Evolutionary conservation across 2,797 vertebrate species (phyloP).

Genomic region (Kryptolebias ocellatus): DNA sequence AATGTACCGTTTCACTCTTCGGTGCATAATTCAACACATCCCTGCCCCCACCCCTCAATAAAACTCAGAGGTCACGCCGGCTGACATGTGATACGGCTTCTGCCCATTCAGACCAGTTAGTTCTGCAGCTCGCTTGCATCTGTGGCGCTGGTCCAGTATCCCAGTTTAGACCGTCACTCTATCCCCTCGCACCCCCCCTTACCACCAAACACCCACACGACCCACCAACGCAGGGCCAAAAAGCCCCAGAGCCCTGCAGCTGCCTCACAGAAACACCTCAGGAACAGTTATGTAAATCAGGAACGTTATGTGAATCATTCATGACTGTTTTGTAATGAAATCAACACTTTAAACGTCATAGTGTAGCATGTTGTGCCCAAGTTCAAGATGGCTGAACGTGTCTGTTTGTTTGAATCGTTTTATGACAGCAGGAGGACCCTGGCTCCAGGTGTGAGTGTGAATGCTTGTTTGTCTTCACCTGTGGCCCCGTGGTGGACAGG

Average conservation of each 20-base stretch:
- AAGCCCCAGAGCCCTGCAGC: constrained; percentile 47
- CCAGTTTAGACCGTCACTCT: constrained; percentile 72
- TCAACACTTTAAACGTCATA: no score
- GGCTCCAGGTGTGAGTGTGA: no score
- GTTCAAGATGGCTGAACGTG: neutral
- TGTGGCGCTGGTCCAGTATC: constrained; percentile 57
- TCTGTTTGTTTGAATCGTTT: neutral
- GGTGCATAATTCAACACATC: neutral
- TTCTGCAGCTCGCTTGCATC: constrained; percentile 35
- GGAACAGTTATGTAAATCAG: constrained; percentile 76
- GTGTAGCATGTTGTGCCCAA: neutral
- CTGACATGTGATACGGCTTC: constrained; percentile 36
- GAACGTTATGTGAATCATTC: constrained; percentile 42
- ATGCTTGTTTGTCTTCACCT: no score
- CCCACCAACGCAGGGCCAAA: constrained; percentile 6
- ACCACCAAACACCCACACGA: constrained; percentile 8
- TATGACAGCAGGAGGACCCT: no score
- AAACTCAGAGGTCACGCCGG: constrained; percentile 38
- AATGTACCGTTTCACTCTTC: neutral
- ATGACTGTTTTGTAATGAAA: constrained; percentile 11
- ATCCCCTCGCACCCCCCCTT: constrained; percentile 34
- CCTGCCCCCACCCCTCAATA: neutral
- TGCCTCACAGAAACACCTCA: constrained; percentile 54
- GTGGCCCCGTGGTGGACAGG: no score
- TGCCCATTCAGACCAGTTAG: constrained; percentile 43